Evolutionary conservation across 2,888 invertebrate species (phyloP).

Genomic region (Eremobia ochroleuca): DNA sequence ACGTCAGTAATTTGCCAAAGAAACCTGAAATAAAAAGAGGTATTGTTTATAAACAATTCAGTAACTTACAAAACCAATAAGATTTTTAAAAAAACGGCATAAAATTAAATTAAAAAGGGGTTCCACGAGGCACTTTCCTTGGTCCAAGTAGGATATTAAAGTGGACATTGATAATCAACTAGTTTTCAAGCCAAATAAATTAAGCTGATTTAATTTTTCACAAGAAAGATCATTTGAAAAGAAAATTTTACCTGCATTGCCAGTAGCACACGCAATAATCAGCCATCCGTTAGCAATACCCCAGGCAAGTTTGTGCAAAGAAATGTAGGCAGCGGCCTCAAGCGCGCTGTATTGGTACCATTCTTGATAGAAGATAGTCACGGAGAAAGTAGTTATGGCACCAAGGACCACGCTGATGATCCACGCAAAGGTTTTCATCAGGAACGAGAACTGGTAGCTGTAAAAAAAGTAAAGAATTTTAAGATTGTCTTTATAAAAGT

Average conservation of each 20-base stretch:
- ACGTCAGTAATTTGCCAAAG: constrained; percentile 90
- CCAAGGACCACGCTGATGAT: constrained; percentile 85
- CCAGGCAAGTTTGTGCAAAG: constrained; percentile 93
- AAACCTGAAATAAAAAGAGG: constrained; percentile 84
- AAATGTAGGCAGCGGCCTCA: constrained; percentile 92
- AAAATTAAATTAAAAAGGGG: neutral
- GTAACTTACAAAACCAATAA: neutral
- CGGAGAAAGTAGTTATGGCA: constrained; percentile 91
- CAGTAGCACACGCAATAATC: constrained; percentile 93
- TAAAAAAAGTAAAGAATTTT: constrained; percentile 30
- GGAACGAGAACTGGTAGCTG: constrained; percentile 82
- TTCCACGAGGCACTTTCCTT: neutral
- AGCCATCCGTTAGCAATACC: constrained; percentile 93
- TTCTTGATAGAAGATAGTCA: constrained; percentile 92
- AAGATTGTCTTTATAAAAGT: neutral
- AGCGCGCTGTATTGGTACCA: constrained; percentile 90
- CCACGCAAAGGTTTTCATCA: constrained; percentile 83
- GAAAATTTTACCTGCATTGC: constrained; percentile 91
- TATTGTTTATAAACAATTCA: no score
- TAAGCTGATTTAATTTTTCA: neutral
- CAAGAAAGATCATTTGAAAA: neutral
- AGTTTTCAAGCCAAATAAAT: neutral
- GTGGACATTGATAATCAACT: neutral
- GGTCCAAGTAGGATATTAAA: neutral
- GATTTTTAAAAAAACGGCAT: neutral